Conservation (phyloP, 2,113 vertebrate species). For the Corythornis vintsioides region DNA sequence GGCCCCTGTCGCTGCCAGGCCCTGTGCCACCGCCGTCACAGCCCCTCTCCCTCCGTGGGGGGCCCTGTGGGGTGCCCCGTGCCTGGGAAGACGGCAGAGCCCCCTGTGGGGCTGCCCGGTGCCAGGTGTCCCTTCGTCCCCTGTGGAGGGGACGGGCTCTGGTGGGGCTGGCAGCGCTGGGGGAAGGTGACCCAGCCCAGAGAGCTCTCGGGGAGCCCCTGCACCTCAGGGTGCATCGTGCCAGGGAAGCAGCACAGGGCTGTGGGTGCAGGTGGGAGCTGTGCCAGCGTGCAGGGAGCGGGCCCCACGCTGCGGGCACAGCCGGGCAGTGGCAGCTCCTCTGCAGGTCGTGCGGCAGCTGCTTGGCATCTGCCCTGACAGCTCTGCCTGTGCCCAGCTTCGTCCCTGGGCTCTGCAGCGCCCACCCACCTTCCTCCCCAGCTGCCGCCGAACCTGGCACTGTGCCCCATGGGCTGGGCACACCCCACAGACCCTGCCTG, state of each 20-base stretch:
- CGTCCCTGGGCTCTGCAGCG: accelerated
- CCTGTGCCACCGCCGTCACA: accelerated
- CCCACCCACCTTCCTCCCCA: not conserved
- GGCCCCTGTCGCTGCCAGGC: not conserved
- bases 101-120: not conserved
- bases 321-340: accelerated
- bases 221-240: not conserved
- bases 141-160: not conserved
- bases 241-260: not conserved
- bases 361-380: not conserved
- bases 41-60: not conserved
- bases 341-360: not conserved
- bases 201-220: not conserved
- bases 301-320: accelerated
- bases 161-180: not conserved
- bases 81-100: accelerated
- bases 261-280: accelerated
- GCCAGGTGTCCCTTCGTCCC: not conserved
- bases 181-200: not conserved
- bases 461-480: accelerated
- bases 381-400: not conserved
- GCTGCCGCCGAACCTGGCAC: not conserved
- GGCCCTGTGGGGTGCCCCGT: accelerated
- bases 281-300: too few relatives aligned
- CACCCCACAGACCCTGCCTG: not conserved